Evolutionary conservation across 2,888 invertebrate species (phyloP).

Genomic region (Leuctra nigra): DNA sequence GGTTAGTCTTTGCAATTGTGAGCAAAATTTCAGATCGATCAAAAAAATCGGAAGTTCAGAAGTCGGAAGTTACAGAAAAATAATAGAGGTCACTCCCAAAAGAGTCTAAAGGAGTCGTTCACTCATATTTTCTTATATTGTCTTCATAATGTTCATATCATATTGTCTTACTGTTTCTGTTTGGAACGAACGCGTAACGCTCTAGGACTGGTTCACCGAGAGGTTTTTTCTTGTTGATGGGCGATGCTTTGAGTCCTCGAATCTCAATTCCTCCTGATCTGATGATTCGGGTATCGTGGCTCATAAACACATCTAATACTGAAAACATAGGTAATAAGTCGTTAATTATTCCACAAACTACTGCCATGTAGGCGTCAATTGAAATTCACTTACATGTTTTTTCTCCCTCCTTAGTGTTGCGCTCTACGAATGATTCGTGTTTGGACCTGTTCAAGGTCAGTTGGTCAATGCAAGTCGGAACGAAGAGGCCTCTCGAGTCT

Average conservation of each 20-base stretch:
- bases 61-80: no score
- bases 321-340: no score
- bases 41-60: no score
- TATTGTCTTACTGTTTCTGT: slow-evolving; percentile 38
- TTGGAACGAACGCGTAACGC: slow-evolving; percentile 64
- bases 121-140: no score
- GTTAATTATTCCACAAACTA: no score
- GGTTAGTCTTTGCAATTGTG: no score
- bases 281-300: slow-evolving; percentile 44
- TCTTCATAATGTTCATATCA: no score
- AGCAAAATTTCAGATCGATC: no score
- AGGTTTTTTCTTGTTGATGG: slow-evolving; percentile 60
- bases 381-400: neutral
- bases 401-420: neutral
- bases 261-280: slow-evolving; percentile 72
- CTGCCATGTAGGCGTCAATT: neutral
- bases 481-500: slow-evolving; percentile 59
- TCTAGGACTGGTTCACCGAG: slow-evolving; percentile 72
- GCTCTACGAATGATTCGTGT: slow-evolving; percentile 46
- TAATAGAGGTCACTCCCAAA: no score
- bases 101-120: no score
- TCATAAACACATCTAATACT: slow-evolving; percentile 41
- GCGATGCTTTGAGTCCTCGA: slow-evolving; percentile 66
- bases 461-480: slow-evolving; percentile 69
- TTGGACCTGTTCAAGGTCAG: slow-evolving; percentile 61